Evolutionary conservation across 2,888 invertebrate species (phyloP), one percentile per base, ranked within the genome.

Genomic region (Rhyacophila evoluta): DNA sequence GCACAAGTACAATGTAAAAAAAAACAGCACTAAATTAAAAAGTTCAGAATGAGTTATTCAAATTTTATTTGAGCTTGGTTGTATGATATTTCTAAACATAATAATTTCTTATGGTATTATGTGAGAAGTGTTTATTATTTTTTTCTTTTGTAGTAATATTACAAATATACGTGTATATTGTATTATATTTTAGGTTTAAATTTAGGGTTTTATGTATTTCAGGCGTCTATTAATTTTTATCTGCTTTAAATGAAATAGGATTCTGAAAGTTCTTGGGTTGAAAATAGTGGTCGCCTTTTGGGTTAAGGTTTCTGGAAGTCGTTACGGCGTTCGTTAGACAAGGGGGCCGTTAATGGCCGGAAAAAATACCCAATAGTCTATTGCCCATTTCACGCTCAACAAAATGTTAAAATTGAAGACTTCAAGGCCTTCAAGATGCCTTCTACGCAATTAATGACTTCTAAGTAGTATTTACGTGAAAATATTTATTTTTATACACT

Each of bases 301-400:
- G 41, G 41, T 25, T 55, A 55, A 55, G 41, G 41, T 25, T 19
- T 19, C 41, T 55, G 41, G 41, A 5, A 19, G 41, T 25, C 25
- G 6, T 55, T 55, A 55, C 41, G 41, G 19, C 41, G 41, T 41
- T 15, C 15, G 41, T 15, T 41, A 41, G 41, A 41, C 41, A 41
- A 4, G 15, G 15, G 15, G 15, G 41, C 6, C 15, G 12, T 41
- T 41, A 41, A 41, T 15, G 19, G 2, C 41, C 41, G 41, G 41
- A 55, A 55, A 39, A 55, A 55, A 55, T 55, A 55, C 41, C 19
- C 41, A 55, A 55, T 55, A 55, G 41, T 55, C 12, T 55, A 55
- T 55, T 19, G 19, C 41, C 19, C 41, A 55, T 55, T 55, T 19
- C 10, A 55, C 41, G 19, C 41, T 19, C 8, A 55, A 12, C 41